These are phyloP conservation scores for Mesitornis unicolor DNA, from an alignment of 2,113 vertebrate species.

Conservation along the genomic window DNA sequence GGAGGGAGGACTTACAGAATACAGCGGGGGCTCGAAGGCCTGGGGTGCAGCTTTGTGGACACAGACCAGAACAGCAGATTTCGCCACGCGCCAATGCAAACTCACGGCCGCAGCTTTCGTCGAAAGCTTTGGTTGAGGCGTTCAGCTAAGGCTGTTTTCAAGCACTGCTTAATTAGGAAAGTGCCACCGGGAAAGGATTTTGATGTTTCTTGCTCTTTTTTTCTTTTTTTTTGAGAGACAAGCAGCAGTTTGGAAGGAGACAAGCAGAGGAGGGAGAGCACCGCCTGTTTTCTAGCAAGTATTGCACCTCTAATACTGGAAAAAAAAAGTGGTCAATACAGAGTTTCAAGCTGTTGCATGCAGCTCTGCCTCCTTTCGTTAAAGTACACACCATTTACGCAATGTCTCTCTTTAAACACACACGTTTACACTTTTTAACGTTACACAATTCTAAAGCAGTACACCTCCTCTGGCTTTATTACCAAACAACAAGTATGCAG, in stretches of 20 bases:
- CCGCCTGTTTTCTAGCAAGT: conserved; percentile 69
- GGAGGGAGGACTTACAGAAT: conserved; percentile 71
- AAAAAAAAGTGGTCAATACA: conserved; percentile 65
- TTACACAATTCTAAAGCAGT: conserved; percentile 84
- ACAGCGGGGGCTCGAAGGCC: conserved; percentile 62
- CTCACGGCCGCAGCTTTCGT: background rate
- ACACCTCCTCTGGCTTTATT: conserved; percentile 79
- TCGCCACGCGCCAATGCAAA: background rate
- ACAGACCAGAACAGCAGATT: background rate
- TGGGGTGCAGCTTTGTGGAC: conserved; percentile 78
- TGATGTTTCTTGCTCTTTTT: background rate
- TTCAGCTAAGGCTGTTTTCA: background rate
- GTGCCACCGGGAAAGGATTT: background rate
- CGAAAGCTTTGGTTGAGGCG: background rate
- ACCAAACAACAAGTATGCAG: conserved; percentile 81
- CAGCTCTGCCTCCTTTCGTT: conserved; percentile 69
- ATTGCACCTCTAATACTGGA: conserved; percentile 89
- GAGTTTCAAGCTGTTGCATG: conserved; percentile 82
- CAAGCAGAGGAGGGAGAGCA: conserved; percentile 57
- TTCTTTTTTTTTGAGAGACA: background rate
- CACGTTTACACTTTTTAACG: conserved; percentile 74
- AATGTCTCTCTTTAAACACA: conserved; percentile 74
- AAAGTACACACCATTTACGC: conserved; percentile 75
- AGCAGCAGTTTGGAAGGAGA: background rate
- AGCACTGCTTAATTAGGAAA: background rate